Conservation (phyloP, 92 coral and sea anemone genomes). For the Heteractis magnifica region DNA sequence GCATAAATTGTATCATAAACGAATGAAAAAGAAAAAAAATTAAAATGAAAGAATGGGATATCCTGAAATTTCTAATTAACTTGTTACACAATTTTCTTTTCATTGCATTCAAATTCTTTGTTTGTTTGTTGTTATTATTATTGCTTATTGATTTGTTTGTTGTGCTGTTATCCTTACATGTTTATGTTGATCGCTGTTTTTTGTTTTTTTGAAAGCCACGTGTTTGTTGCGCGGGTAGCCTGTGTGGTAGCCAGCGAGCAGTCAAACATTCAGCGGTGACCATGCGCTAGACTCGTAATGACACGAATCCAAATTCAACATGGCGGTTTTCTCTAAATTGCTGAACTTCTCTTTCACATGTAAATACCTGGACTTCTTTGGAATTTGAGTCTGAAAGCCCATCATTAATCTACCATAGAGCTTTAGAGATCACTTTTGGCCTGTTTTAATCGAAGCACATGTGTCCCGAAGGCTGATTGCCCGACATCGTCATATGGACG, state of each 20-base stretch:
- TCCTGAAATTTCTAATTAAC: no score
- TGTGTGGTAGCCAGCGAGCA: conserved; percentile 42
- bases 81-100: no score
- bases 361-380: conserved; percentile 41
- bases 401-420: background rate
- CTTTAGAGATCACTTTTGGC: background rate
- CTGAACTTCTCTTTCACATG: conserved; percentile 57
- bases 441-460: conserved; percentile 38
- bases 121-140: no score
- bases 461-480: conserved; percentile 21
- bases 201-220: background rate
- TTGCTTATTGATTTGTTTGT: no score
- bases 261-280: conserved; percentile 46
- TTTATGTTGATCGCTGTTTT: background rate
- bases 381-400: conserved; percentile 18
- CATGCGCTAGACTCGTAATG: conserved; percentile 46
- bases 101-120: no score
- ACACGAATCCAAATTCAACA: conserved; percentile 75
- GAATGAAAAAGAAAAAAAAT: no score
- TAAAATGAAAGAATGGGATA: no score
- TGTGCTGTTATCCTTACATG: no score
- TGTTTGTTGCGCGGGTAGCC: conserved; percentile 2
- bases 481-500: conserved; percentile 24
- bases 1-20: no score
- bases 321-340: conserved; percentile 78